Evolutionary conservation across 2,888 invertebrate genomes (phyloP), one percentile per base, ranked within the genome.

Genomic region (Urechis unicinctus): DNA sequence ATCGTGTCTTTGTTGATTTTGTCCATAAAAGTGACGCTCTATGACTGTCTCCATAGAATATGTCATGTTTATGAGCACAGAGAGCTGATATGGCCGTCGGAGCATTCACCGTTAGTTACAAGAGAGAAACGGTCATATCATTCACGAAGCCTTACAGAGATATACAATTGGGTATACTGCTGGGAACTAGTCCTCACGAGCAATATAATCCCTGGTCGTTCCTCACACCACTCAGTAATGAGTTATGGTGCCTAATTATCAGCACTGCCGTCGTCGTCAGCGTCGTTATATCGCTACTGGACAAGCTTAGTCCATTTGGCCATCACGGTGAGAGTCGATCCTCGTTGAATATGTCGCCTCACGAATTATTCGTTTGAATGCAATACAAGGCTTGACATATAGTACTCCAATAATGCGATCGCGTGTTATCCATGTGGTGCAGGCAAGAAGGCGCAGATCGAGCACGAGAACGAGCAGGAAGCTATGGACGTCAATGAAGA

Each of bases 61-160:
- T n/a, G n/a, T n/a, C n/a, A n/a, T 46, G 9, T 30, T 9, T 29
- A 4, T 53, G 43, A 22, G 89, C 91, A 69, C 84, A 89, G 91
- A 86, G 89, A 78, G 93, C 92, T 0, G 94, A 94, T 72, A 82
- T 95, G 61, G 93, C 93, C 0, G 90, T 94, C 0, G 93, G 91
- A 0, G 92, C 94, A 0, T 91, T 95, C 88, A 95, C 94, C 2
- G 95, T 94, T 67, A 94, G 91, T 79, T 94, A 91, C 77, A 92
- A 92, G 0, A 80, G 94, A 17, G 92, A 93, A 75, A 88, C 88
- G 47, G 87, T 94, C 1, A 91, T 95, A 58, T 93, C 93, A 77
- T 94, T 95, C 78, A 93, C 93, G 0, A 92, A 93, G 71, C 94
- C 94, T 0, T 94, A 93, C 78, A 92, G 94, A 91, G 93, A 93